These are phyloP conservation scores for Lynx canadensis DNA, from an alignment of 2,113 vertebrate species.

Conservation along the genomic window DNA sequence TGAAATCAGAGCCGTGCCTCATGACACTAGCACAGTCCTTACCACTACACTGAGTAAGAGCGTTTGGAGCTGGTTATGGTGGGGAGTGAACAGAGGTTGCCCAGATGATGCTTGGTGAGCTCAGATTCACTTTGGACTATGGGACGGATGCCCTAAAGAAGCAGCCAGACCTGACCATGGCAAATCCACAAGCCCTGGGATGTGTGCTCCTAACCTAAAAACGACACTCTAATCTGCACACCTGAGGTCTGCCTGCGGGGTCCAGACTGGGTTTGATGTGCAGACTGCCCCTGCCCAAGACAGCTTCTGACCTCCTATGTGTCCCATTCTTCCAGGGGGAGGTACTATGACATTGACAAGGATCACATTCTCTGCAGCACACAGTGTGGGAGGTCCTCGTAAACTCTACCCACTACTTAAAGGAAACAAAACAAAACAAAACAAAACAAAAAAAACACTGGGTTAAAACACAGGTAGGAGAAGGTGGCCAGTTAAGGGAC, in stretches of 20 bases:
- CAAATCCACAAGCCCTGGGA: background rate
- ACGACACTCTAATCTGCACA: accelerated
- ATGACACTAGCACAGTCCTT: background rate
- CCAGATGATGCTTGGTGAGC: background rate
- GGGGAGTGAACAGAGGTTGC: accelerated
- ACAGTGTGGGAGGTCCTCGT: background rate
- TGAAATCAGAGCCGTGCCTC: background rate
- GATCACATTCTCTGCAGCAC: background rate
- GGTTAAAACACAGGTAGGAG: background rate
- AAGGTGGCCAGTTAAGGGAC: background rate
- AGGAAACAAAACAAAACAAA: background rate
- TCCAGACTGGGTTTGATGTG: no score
- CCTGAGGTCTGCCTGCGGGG: background rate
- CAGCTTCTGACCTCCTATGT: no score
- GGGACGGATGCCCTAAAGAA: background rate
- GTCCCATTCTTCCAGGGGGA: background rate
- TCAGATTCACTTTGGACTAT: background rate
- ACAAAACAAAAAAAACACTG: background rate
- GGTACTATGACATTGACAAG: background rate
- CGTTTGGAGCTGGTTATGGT: no score
- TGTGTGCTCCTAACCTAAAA: background rate
- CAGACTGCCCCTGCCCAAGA: background rate
- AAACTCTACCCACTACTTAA: background rate
- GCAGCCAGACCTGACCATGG: background rate
- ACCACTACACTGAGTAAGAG: background rate